Conservation (phyloP, 2,113 vertebrate species). For the Acanthisitta chloris region DNA sequence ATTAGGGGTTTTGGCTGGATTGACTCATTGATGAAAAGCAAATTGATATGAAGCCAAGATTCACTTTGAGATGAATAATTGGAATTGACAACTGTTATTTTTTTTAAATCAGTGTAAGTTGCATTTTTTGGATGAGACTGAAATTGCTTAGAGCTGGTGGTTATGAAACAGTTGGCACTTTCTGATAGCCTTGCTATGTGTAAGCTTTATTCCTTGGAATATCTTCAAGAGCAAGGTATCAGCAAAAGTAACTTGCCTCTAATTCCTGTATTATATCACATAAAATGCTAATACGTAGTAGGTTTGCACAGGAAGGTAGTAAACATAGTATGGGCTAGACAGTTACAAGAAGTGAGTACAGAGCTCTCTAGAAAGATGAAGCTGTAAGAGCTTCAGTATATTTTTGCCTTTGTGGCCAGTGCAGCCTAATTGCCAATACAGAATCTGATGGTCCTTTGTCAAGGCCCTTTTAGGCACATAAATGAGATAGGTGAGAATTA, state of each 20-base stretch:
- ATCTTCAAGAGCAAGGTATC: background rate
- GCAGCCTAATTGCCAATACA: background rate
- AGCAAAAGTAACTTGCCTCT: background rate
- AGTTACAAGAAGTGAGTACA: background rate
- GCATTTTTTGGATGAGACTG: background rate
- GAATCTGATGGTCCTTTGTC: background rate
- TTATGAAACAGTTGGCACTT: background rate
- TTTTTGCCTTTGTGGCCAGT: background rate
- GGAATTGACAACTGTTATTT: background rate
- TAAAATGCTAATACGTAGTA: background rate
- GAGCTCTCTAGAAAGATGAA: background rate
- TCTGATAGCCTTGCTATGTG: background rate
- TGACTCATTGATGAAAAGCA: constrained; percentile 2
- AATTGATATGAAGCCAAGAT: background rate
- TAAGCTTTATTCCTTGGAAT: background rate
- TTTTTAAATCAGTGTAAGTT: background rate
- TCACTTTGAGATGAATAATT: background rate
- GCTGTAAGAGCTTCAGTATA: background rate
- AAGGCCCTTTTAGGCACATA: background rate
- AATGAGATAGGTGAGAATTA: background rate
- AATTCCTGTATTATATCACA: background rate
- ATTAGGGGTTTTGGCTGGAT: background rate
- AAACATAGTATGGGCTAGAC: background rate
- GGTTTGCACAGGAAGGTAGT: background rate
- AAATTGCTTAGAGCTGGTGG: background rate